Evolutionary conservation across 2,113 vertebrate species (phyloP).

Genomic region (Vireo altiloquus): DNA sequence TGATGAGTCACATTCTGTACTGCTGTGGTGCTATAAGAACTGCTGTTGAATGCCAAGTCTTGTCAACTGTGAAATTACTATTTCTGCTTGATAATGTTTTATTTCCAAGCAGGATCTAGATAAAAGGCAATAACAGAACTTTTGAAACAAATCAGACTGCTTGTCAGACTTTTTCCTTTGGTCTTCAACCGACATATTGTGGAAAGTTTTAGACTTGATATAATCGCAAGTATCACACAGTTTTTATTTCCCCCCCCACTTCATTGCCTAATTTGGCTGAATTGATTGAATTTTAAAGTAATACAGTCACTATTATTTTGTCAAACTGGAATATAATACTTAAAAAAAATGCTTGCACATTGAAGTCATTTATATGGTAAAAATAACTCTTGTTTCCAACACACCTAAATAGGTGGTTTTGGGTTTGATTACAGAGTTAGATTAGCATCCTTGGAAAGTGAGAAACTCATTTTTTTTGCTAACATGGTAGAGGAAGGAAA

Average conservation of each 20-base stretch:
- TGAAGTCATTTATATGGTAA: neutral
- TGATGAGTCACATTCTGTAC: conserved; percentile 15
- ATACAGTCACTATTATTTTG: neutral
- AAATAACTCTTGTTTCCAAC: neutral
- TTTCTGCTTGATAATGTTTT: conserved; percentile 54
- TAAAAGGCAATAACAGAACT: conserved; percentile 29
- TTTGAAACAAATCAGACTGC: neutral
- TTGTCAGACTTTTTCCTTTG: conserved; percentile 11
- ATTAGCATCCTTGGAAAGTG: neutral
- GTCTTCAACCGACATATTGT: neutral
- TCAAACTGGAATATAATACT: neutral
- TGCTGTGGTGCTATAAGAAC: neutral
- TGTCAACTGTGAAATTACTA: conserved; percentile 65
- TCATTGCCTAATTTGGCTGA: neutral
- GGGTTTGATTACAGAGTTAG: neutral
- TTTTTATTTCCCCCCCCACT: neutral
- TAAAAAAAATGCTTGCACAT: neutral
- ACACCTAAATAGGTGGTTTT: neutral
- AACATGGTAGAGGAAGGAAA: neutral
- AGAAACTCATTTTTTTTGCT: neutral
- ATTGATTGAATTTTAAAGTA: neutral
- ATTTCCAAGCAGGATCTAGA: conserved; percentile 6
- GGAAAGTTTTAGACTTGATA: neutral
- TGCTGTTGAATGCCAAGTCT: conserved; percentile 26
- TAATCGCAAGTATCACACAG: neutral